Base-by-base conservation (phyloP, 1,140 invertebrate genomes). In the Trichomalopsis sarcophagae region DNA sequence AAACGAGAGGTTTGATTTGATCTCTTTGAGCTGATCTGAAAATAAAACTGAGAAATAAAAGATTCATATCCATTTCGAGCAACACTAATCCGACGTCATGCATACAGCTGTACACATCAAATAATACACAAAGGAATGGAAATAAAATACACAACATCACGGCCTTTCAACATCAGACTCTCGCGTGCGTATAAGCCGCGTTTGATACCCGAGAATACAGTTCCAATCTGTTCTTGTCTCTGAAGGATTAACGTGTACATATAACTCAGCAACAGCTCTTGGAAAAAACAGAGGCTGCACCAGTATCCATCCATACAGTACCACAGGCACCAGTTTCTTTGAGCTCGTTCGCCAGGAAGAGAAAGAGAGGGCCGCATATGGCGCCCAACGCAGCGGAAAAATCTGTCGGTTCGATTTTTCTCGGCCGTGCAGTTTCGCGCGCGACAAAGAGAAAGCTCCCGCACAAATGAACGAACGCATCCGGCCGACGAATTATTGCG, bases 401-500 rank as follows among this genome's bases (percentile, higher is more conserved):
- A n/a, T 66, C 50, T 33, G 11, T 62, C 55, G 27, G 27, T 66
- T 11, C 14, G 77, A 66, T 36, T 13, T 36, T 13, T 62, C 55
- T 55, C 17, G 1, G 0, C 17, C 50, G 0, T 17, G 27, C 27
- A 27, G 27, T 1, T 27, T 5, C 6, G 40, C 40, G 40, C 40
- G 40, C 9, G 55, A 36, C 55, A 62, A 66, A 66, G 55, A 21
- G 55, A 68, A 80, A 69, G 55, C 55, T 7, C 14, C 21, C 55
- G 5, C 2, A 21, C 55, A 62, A 62, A 62, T n/a, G 55, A 62
- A 62, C 55, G 17, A 62, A n/a, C 17, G 55, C 21, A 62, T 62
- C 55, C 17, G 55, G 2, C 13, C n/a, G n/a, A 80, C 62, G 36
- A 80, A 80, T 80, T 80, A 69, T 80, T 44, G n/a, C 14, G 30